A percentile compares a stretch with the other conserved stretches of the same genome.
Evolutionary conservation across 1,140 invertebrate genomes (phyloP).

Genomic region (Tetraneura akinire): DNA sequence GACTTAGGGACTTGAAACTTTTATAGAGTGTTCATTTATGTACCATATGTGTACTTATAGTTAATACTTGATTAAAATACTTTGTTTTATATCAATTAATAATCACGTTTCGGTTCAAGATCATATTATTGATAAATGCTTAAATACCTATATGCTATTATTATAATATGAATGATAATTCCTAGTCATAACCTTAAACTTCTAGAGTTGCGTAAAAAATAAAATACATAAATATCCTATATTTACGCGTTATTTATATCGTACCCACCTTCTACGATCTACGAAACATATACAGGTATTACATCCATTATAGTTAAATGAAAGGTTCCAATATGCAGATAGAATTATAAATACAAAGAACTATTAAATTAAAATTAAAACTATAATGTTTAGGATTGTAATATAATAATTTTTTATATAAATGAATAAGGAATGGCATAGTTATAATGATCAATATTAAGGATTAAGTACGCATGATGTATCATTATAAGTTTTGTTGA

Average conservation of each 20-base stretch:
- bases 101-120: neutral
- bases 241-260: neutral
- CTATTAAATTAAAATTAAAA: neutral
- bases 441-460: neutral
- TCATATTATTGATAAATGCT: neutral
- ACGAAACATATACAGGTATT: neutral
- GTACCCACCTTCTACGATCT: neutral
- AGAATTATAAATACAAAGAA: neutral
- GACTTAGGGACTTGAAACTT: too few relatives aligned
- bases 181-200: slow-evolving; percentile 23
- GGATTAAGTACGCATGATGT: neutral
- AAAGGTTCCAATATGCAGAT: too few relatives aligned
- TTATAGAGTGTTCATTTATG: too few relatives aligned
- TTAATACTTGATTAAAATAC: too few relatives aligned
- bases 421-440: neutral
- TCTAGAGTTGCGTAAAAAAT: slow-evolving; percentile 11
- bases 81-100: neutral
- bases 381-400: neutral
- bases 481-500: neutral
- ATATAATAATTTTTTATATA: neutral
- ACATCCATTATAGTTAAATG: too few relatives aligned
- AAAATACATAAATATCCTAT: too few relatives aligned
- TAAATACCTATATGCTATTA: neutral
- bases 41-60: too few relatives aligned
- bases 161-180: slow-evolving; percentile 29